A percentile compares a stretch with the other conserved stretches of the same genome.
Evolutionary conservation across 1,140 invertebrate genomes (phyloP).

Genomic region (Hylyphantes graminicola): DNA sequence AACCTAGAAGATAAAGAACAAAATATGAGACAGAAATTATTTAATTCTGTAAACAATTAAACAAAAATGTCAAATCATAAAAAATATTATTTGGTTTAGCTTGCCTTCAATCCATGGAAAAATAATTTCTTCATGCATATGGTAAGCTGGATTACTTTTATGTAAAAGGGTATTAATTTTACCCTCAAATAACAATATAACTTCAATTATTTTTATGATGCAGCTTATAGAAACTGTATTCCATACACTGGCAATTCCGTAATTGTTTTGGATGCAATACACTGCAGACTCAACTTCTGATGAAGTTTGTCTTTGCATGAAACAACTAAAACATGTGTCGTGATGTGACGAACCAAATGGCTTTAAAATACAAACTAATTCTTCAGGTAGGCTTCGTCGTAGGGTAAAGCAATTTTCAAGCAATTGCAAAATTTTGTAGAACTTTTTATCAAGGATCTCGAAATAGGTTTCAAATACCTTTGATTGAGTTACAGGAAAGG

Average conservation of each 20-base stretch:
- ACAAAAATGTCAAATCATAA: not conserved
- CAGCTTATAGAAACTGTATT: slow-evolving; percentile 15
- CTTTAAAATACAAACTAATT: slow-evolving; percentile 16
- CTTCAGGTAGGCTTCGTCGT: slow-evolving; percentile 1
- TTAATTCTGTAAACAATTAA: not conserved
- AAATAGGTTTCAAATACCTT: slow-evolving; percentile 39
- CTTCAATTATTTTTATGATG: slow-evolving; percentile 40
- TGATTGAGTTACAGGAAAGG: slow-evolving; percentile 28
- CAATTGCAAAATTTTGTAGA: slow-evolving; percentile 14
- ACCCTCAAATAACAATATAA: slow-evolving; percentile 33
- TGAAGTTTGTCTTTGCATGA: slow-evolving; percentile 24
- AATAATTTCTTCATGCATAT: slow-evolving; percentile 25
- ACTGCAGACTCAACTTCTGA: slow-evolving; percentile 15
- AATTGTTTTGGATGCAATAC: slow-evolving; percentile 24
- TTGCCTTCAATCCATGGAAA: slow-evolving; percentile 30
- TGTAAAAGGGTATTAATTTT: slow-evolving; percentile 23
- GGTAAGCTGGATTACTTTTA: slow-evolving; percentile 11
- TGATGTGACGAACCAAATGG: not conserved
- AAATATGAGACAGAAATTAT: not conserved
- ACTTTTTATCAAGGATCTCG: slow-evolving; percentile 35
- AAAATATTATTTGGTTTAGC: not conserved
- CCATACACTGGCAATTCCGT: slow-evolving; percentile 17
- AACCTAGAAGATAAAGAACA: slow-evolving; percentile 9
- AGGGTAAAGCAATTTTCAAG: not conserved
- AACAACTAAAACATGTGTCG: slow-evolving; percentile 44